Base-by-base conservation (phyloP, 2,113 vertebrate species). In the Murina feae region DNA sequence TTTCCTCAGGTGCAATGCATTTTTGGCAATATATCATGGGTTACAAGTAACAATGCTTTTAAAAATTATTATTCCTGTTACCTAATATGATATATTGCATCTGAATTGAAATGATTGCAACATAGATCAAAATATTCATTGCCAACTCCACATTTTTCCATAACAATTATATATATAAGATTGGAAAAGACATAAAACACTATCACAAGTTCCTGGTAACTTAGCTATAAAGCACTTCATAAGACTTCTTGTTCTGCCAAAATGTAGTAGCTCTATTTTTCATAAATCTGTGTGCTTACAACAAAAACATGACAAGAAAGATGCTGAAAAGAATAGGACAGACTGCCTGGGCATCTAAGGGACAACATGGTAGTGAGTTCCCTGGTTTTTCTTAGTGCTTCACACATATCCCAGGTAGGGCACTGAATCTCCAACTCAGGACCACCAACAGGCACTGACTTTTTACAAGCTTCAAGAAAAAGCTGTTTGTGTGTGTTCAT, bases 131-230 rank as follows among this genome's bases (percentile, higher is more conserved):
- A 96, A 83, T 79, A 63, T 39, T 8, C 18, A 51, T 76, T 91
- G 91, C 9, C 87, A 93, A 90, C 12, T 20, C 28, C 18, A 63
- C 9, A 69, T 44, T 18, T 92, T 89, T 76, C 32, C 28, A 76
- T 81, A 85, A 80, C n/a, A 82, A 93, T 87, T 93, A 91, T 81
- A 51, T 25, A 79, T 84, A 20, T 60, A 30, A 87, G 5, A 69
- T 35, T 69, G 35, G 42, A 10, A 66, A 87, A 66, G 17, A 47
- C 1, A 12, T 63, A 49, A 80, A 55, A 78, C 28, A 23, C n/a
- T 37, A 74, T 14, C 58, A 60, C 17, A 71, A 32, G 25, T 72
- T 86, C 51, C 63, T 51, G 28, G 30, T 51, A 9, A 76, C 14
- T 35, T 90, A 42, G 37, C 30, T 55, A 21, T 58, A 80, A 89